Conservation (phyloP, 2,113 vertebrate genomes). For the Petroica traversi region DNA sequence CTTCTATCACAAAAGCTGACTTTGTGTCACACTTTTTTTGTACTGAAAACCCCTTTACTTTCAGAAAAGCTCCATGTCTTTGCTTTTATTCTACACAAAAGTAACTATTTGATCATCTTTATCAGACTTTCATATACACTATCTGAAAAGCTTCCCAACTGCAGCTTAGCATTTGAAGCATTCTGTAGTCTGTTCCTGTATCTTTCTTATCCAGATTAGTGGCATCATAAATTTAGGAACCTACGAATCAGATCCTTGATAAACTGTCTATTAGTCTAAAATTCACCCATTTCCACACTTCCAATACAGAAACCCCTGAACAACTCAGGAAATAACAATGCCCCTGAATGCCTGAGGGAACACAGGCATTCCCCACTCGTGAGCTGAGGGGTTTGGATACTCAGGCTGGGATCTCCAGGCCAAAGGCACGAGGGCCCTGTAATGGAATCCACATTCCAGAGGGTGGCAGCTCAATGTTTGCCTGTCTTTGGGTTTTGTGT, state of each 20-base stretch:
- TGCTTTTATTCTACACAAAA: neutral
- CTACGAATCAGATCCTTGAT: neutral
- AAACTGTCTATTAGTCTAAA: neutral
- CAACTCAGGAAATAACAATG: neutral
- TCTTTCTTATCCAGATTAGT: neutral
- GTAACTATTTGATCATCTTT: neutral
- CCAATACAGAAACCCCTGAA: neutral
- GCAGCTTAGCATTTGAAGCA: neutral
- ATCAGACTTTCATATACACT: neutral
- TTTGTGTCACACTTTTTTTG: neutral
- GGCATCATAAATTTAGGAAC: neutral
- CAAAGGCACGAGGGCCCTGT: neutral
- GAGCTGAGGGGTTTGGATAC: neutral
- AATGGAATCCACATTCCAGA: neutral
- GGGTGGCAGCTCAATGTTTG: constrained; percentile 8
- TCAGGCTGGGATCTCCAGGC: no score
- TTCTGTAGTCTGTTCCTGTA: neutral
- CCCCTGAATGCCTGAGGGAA: neutral
- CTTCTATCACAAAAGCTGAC: neutral
- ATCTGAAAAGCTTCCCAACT: neutral
- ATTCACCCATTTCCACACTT: neutral
- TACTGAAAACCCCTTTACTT: neutral
- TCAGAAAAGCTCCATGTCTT: neutral
- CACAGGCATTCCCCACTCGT: no score
- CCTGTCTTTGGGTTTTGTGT: neutral